These are phyloP conservation scores for Molossus alvarezi DNA, from an alignment of 2,797 vertebrate species.

Conservation along the genomic window DNA sequence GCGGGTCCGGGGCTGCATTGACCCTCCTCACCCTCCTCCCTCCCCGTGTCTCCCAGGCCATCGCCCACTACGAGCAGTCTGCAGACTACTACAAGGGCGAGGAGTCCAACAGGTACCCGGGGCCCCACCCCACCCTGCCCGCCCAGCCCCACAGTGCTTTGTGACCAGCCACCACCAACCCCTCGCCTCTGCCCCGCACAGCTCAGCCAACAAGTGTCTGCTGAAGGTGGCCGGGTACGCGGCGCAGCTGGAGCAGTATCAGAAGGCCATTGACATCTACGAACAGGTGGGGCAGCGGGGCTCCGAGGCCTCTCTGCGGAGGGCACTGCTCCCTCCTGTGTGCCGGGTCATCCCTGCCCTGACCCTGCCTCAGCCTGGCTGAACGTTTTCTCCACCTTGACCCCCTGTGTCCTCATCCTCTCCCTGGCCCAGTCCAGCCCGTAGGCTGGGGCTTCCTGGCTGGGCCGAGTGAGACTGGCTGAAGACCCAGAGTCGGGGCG, in stretches of 20 bases:
- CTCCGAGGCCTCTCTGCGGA: rapidly evolving
- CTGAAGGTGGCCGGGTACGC: constrained; percentile 97
- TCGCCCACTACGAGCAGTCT: constrained; percentile 97
- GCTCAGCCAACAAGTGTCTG: constrained; percentile 96
- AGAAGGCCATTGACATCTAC: constrained; percentile 96
- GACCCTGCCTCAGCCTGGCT: not conserved
- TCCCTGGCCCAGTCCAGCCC: not conserved
- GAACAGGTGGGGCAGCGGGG: constrained; percentile 92
- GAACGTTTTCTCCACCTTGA: rapidly evolving
- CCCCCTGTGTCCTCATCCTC: rapidly evolving
- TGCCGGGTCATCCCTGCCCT: rapidly evolving
- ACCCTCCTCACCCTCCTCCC: rapidly evolving
- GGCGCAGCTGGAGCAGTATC: constrained; percentile 97
- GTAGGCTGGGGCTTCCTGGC: not conserved
- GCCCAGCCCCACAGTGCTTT: rapidly evolving
- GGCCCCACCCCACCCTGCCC: not conserved
- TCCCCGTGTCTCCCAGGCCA: constrained; percentile 89
- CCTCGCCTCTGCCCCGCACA: constrained; percentile 80
- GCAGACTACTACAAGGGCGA: constrained; percentile 98
- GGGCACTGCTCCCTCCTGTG: not conserved
- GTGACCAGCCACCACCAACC: not conserved
- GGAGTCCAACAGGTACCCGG: constrained; percentile 95
- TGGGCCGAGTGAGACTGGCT: not conserved
- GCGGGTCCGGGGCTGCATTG: rapidly evolving
- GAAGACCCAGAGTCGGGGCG: not conserved